Evolutionary conservation across 2,888 invertebrate species (phyloP), one percentile per base, ranked within the genome.

Genomic region (Coleophora flavipennella): DNA sequence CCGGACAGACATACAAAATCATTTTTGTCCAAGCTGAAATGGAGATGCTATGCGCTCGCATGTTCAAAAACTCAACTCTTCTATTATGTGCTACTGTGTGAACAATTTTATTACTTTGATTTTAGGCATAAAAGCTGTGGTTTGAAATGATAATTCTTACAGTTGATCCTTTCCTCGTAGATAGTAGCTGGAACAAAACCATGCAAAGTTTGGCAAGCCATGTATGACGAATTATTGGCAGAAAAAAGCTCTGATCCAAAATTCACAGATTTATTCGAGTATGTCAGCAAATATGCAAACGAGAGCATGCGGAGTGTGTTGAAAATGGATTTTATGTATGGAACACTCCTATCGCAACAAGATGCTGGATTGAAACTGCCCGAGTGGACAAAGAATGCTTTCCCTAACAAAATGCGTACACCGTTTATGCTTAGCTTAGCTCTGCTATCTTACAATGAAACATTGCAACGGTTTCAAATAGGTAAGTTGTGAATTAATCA

Each of bases 281-380:
- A 89, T 51, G 65, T 94, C 32, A 86, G 88, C 33, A 76, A 74
- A 55, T 61, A 85, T 41, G 78, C 83, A 8, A 85, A 84, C 41
- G 75, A 85, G 48, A 76, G 62, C 33, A 65, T 84, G 57, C 59
- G 67, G 7, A 90, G 85, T 47, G 84, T 93, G 4, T 65, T 89
- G n/a, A 86, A 88, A 25, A 88, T 92, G 2, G 93, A 94, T 65
- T 87, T 87, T 36, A 67, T 94, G 8, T 94, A 90, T 59, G 91
- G 91, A 58, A 91, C 90, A 0, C 68, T 94, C 6, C 86, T 89
- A 59, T 87, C 92, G 9, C 76, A 87, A 38, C 70, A 87, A 37
- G 88, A 92, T 43, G 80, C 83, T 0, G 90, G 90, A 8, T 75
- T 93, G 28, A 81, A 86, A 34, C 67, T 95, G n/a, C 94, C 94